Evolutionary conservation across 2,113 vertebrate genomes (phyloP).

Genomic region (Regulus satrapa): DNA sequence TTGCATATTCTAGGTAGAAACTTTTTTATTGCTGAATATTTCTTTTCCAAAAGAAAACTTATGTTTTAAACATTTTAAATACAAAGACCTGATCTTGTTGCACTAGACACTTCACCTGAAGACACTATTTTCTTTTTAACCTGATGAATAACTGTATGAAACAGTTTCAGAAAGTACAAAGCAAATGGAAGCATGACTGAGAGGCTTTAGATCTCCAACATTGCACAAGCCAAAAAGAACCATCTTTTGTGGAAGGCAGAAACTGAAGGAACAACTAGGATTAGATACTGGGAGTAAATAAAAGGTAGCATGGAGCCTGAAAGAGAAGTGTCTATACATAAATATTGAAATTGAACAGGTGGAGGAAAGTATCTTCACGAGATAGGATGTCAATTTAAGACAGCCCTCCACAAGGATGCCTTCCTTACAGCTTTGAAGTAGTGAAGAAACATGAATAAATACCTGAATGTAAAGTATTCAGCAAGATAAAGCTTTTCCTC

Average conservation of each 20-base stretch:
- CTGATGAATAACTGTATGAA: not conserved
- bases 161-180: not conserved
- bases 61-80: constrained; percentile 2
- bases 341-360: not conserved
- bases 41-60: not conserved
- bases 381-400: not conserved
- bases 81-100: not conserved
- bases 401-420: not conserved
- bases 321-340: not conserved
- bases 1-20: not conserved
- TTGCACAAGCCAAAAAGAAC: not conserved
- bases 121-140: not conserved
- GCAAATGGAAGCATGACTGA: not conserved
- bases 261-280: not conserved
- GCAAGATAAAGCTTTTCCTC: not conserved
- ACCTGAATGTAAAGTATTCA: not conserved
- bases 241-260: not conserved
- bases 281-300: not conserved
- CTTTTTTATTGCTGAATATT: not conserved
- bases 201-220: not conserved
- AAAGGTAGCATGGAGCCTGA: not conserved
- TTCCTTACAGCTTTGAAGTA: not conserved
- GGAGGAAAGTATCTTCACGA: not conserved
- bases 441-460: not conserved
- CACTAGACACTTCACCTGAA: not conserved